Base-by-base conservation (phyloP, 1,140 invertebrate species). In the Macrosteles quadrilineatus region DNA sequence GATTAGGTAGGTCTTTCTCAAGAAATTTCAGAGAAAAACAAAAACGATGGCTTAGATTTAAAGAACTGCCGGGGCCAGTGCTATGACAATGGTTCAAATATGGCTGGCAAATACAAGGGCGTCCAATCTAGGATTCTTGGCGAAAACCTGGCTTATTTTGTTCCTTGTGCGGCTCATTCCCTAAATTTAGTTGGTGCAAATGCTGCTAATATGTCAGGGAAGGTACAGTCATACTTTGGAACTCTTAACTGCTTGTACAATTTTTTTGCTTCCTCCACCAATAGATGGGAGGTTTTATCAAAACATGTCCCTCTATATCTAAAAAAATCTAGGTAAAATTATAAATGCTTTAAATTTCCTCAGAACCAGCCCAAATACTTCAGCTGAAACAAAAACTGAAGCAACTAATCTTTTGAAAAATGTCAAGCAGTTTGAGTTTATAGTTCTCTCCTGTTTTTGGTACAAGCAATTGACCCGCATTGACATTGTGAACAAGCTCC, bases 1-100 rank as follows among this genome's bases (percentile, higher is more conserved):
- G 68, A 67, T 59, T 71, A 40, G 21, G 53, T 67, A 29, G 59
- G 31, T 43, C 36, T 73, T 40, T 47, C 62, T 14, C 27, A 75
- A 40, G 67, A 63, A 27, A 75, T 75, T 65, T 1, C 68, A 59
- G 50, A 59, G 21, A 70, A 73, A 47, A 36, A 75, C n/a, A 36
- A 71, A 55, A 66, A 66, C 19, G 68, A 71, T 43, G 53, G 68
- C 2, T 70, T 66, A 40, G 31, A 74, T 73, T 43, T 71, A 25
- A 71, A 71, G 64, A 68, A 76, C 40, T 72, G 74, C 57, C 67
- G 76, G 31, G 76, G 75, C 11, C 76, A 79, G 64, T 69, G 71
- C 14, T 79, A 77, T 66, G 76, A 78, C 53, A 79, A 78, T 72
- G 76, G 69, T 17, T 11, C 29, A 4, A 78, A 77, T 47, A 78